phyloP scores from a whole-genome alignment of 1,140 invertebrate genomes.

The Drosophila novamexicana region DNA sequence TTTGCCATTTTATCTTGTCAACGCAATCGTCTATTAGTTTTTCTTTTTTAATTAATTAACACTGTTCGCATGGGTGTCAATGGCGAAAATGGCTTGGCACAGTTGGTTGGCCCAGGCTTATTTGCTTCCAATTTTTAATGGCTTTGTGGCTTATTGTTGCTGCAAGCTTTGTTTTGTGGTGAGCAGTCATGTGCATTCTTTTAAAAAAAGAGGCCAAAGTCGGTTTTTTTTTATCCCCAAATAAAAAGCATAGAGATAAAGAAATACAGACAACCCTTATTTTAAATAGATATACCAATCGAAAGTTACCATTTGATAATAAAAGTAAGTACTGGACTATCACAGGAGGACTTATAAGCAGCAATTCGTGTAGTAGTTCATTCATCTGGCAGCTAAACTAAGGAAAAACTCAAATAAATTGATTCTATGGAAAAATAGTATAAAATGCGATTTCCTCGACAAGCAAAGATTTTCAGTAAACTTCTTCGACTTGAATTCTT shows the following conservation, averaged over 20 bases:
- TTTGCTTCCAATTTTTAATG: slow-evolving; percentile 13
- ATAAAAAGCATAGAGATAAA: slow-evolving; percentile 13
- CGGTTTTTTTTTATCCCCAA: slow-evolving; percentile 7
- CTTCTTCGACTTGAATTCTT: too few relatives aligned
- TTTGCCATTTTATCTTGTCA: slow-evolving; percentile 75
- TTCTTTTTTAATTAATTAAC: slow-evolving; percentile 75
- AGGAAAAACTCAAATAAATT: too few relatives aligned
- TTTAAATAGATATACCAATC: too few relatives aligned
- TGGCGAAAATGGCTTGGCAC: slow-evolving; percentile 55
- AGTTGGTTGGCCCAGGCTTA: slow-evolving; percentile 27
- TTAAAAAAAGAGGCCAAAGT: slow-evolving; percentile 23
- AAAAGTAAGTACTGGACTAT: too few relatives aligned
- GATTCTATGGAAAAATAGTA: not conserved
- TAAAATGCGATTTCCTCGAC: too few relatives aligned
- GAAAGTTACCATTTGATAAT: too few relatives aligned
- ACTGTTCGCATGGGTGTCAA: slow-evolving; percentile 77
- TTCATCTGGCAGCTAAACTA: too few relatives aligned
- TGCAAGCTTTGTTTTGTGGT: not conserved
- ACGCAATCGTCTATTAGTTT: slow-evolving; percentile 77
- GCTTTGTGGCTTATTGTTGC: slow-evolving; percentile 15
- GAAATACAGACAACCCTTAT: not conserved
- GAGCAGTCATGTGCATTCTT: slow-evolving; percentile 13
- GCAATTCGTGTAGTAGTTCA: too few relatives aligned
- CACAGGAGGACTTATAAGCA: too few relatives aligned
- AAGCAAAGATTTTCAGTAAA: not conserved